Evolutionary conservation across 2,113 vertebrate species (phyloP), one percentile per base, ranked within the genome.

Genomic region (Elaphurus davidianus): DNA sequence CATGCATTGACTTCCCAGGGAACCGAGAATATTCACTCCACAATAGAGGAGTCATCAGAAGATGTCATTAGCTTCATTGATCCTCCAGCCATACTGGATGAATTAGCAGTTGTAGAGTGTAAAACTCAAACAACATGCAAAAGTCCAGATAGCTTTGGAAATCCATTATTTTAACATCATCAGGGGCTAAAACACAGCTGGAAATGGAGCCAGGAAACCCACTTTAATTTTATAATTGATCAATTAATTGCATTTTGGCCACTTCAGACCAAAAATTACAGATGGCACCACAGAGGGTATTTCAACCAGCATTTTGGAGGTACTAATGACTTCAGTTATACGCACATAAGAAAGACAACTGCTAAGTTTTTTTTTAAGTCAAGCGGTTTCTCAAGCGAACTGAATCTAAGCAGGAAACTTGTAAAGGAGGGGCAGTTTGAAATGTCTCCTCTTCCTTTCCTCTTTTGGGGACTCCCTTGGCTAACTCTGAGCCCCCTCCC

Each of bases 211-310:
- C 36, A 90, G 50, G 27, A 40, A 45, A 33, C 47, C 78, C 90
- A 92, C 92, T 90, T 96, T 91, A 94, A 71, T 94, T 92, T 92
- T 98, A 85, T 94, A 96, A 94, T 90, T 95, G 59, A 97, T 78
- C 17, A 67, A 52, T 55, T 54, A 60, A 90, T 94, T 96, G 33
- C 40, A 81, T 93, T 64, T 59, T 23, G 27, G 40, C 85, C 28
- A 81, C 57, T 96, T 95, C 43, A 82, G 14, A 55, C 55, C 33
- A 85, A 40, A n/a, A 43, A 74, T 84, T 95, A 83, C 54, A 90
- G 33, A 55, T 60, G 76, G 40, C 55, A 92, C 14, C 25, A 81
- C 43, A 83, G 71, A 93, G 71, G 47, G 28, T 57, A 74, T 45
- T 92, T 93, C 79, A 21, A 84, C 23, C 40, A 43, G 47, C 12